Percentiles rank a stretch among this genome's conserved stretches.
Conservation (phyloP, 1,140 invertebrate species). For the Drosophila lini region DNA sequence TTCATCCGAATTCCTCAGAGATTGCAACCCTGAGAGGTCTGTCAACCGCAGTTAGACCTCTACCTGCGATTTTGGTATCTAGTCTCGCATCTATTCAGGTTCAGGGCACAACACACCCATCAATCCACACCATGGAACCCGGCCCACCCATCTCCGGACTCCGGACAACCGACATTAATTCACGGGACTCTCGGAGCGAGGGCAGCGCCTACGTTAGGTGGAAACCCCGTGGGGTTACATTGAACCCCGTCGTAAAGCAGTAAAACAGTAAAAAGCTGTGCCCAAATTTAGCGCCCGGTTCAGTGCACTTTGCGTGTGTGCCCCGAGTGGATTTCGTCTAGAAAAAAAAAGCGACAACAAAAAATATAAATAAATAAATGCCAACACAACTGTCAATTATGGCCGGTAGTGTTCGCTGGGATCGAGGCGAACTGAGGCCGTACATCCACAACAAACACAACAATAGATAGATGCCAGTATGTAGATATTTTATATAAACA, state of each 20-base stretch:
- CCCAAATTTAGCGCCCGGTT: slow-evolving; percentile 76
- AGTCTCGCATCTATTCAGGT: slow-evolving; percentile 3
- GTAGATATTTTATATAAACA: slow-evolving; percentile 66
- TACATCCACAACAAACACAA: slow-evolving; percentile 48
- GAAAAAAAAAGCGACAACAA: slow-evolving; percentile 31
- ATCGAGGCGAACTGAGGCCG: slow-evolving; percentile 37
- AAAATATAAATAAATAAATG: slow-evolving; percentile 67
- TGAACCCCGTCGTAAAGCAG: slow-evolving; percentile 60
- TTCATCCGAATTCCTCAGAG: slow-evolving; percentile 4
- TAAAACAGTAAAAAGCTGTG: slow-evolving; percentile 65
- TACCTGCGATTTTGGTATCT: slow-evolving; percentile 1
- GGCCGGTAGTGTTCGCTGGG: slow-evolving; percentile 56
- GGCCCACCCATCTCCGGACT: not conserved
- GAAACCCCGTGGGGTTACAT: slow-evolving; percentile 69
- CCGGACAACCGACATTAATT: slow-evolving; percentile 12
- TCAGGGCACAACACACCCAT: slow-evolving; percentile 32
- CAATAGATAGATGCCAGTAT: slow-evolving; percentile 57
- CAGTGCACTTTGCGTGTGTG: slow-evolving; percentile 58
- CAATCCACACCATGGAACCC: slow-evolving; percentile 17
- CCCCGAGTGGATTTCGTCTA: slow-evolving; percentile 34
- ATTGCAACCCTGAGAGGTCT: not conserved
- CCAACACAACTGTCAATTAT: slow-evolving; percentile 81
- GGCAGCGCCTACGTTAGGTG: slow-evolving; percentile 56
- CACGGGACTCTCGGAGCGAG: slow-evolving; percentile 24
- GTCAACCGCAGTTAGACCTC: slow-evolving; percentile 10